These are phyloP conservation scores for Ormyrus nitidulus DNA, from an alignment of 2,888 invertebrate species.

Conservation along the genomic window DNA sequence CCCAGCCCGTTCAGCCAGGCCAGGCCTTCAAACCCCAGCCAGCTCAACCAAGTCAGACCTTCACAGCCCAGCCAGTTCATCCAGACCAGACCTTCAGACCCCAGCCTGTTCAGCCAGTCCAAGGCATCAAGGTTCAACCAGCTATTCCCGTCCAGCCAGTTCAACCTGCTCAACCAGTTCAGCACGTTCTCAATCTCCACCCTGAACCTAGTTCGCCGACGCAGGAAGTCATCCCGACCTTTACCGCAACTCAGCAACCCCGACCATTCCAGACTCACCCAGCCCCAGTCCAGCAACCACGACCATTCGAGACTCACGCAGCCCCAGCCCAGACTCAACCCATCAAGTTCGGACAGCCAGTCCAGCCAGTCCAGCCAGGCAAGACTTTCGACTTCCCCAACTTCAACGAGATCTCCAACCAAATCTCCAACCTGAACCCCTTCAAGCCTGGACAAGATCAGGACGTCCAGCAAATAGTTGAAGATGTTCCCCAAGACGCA, in stretches of 20 bases:
- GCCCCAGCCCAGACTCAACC: too few species aligned
- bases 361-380: background rate
- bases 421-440: slow-evolving; percentile 21
- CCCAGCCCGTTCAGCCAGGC: background rate
- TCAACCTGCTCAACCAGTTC: slow-evolving; percentile 2
- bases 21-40: slow-evolving; percentile 29
- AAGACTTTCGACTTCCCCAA: slow-evolving; percentile 43
- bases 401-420: slow-evolving; percentile 32
- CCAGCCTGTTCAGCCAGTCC: slow-evolving; percentile 3
- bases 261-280: slow-evolving; percentile 5
- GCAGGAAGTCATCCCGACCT: background rate
- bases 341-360: background rate
- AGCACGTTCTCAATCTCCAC: background rate
- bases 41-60: slow-evolving; percentile 31
- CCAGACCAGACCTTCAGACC: background rate
- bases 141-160: background rate
- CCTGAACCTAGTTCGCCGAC: too few species aligned
- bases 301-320: too few species aligned
- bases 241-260: background rate
- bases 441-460: slow-evolving; percentile 31
- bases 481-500: too few species aligned
- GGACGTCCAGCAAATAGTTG: too few species aligned
- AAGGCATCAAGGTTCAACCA: background rate
- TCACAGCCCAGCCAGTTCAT: background rate
- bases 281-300: background rate